Evolutionary conservation across 2,113 vertebrate species (phyloP).

Genomic region (Asarcornis scutulata): DNA sequence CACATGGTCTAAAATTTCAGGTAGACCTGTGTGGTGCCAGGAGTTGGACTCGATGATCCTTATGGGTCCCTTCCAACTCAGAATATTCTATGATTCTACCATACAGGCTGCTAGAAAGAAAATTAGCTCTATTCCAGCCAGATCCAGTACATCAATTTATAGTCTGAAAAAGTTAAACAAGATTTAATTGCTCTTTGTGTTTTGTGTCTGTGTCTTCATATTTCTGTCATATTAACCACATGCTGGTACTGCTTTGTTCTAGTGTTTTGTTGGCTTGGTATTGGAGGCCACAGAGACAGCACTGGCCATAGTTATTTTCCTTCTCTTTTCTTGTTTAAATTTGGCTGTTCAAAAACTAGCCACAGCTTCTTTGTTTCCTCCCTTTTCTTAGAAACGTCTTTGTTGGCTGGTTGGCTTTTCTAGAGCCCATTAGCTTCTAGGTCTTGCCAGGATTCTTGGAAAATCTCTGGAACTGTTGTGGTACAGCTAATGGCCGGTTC

Average conservation of each 20-base stretch:
- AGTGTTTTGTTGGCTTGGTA: neutral
- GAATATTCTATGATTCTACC: no score
- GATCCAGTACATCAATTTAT: neutral
- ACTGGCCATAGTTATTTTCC: neutral
- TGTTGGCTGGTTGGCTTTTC: neutral
- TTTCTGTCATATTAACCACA: neutral
- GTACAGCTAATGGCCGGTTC: neutral
- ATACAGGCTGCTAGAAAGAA: rapidly evolving
- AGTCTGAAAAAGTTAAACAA: neutral
- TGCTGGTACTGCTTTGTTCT: rapidly evolving
- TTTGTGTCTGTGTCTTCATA: neutral
- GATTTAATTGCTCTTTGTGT: neutral
- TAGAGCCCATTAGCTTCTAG: neutral
- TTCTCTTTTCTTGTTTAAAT: neutral
- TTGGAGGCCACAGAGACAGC: neutral
- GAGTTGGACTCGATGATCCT: no score
- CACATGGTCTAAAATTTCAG: no score
- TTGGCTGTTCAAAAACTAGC: neutral
- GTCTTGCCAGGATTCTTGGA: neutral
- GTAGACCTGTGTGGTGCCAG: no score
- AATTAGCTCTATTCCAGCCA: neutral
- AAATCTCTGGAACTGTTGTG: neutral
- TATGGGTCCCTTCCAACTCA: no score
- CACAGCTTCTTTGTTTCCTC: neutral
- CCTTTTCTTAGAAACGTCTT: neutral